Evolutionary conservation across 2,797 vertebrate species (phyloP).

Genomic region (Melanotaenia maccullochi): DNA sequence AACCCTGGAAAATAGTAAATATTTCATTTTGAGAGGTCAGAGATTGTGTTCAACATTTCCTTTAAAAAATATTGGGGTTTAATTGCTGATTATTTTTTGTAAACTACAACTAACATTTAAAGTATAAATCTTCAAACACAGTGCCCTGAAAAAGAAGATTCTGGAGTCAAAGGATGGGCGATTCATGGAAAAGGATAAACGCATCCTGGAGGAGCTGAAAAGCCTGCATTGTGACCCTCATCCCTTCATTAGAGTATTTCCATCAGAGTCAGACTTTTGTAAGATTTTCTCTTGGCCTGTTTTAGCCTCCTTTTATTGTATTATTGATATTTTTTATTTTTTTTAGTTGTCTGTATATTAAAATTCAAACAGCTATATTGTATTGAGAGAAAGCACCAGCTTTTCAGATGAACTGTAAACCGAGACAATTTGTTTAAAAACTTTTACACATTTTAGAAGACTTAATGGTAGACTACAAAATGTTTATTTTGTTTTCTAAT

Average conservation of each 20-base stretch:
- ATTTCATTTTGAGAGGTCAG: not conserved
- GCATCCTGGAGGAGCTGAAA: conserved; percentile 73
- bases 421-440: too few species aligned
- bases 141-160: conserved; percentile 70
- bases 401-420: too few species aligned
- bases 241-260: conserved; percentile 71
- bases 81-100: not conserved
- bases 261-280: conserved; percentile 72
- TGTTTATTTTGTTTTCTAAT: not conserved
- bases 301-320: not conserved
- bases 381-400: too few species aligned
- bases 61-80: not conserved
- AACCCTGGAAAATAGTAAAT: too few species aligned
- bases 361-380: too few species aligned
- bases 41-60: not conserved
- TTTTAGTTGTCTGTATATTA: too few species aligned
- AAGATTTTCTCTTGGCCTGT: not conserved
- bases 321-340: not conserved
- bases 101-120: not conserved
- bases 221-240: conserved; percentile 75
- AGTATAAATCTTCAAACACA: conserved; percentile 15
- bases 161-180: conserved; percentile 13
- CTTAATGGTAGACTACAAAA: not conserved
- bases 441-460: too few species aligned
- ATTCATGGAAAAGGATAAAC: conserved; percentile 64